These are phyloP conservation scores for Aricia agestis DNA, from an alignment of 1,140 invertebrate genomes.

Conservation along the genomic window DNA sequence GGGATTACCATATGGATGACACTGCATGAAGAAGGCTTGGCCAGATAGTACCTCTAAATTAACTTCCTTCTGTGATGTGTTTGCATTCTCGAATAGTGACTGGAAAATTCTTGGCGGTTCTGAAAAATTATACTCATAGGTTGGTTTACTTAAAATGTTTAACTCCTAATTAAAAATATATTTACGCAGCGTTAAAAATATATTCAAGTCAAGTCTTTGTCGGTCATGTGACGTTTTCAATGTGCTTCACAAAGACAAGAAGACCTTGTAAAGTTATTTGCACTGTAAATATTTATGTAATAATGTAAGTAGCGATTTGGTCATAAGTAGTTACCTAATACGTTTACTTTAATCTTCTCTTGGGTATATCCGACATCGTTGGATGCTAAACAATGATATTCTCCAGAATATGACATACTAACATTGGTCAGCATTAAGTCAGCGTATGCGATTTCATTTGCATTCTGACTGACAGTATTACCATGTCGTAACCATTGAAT, in stretches of 20 bases:
- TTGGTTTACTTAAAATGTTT: neutral
- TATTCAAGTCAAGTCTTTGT: no score
- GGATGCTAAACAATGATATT: slow-evolving; percentile 52
- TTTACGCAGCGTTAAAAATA: no score
- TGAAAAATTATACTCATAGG: slow-evolving; percentile 34
- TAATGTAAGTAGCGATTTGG: no score
- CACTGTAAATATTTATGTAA: no score
- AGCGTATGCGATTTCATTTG: slow-evolving; percentile 38
- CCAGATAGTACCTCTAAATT: slow-evolving; percentile 53
- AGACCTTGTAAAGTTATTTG: no score
- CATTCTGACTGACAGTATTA: slow-evolving; percentile 39
- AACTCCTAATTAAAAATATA: no score
- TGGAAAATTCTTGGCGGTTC: slow-evolving; percentile 61
- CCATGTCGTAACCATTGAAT: slow-evolving; percentile 65
- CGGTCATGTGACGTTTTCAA: no score
- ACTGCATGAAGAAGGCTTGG: slow-evolving; percentile 60
- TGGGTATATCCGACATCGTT: slow-evolving; percentile 61
- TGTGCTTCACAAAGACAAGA: no score
- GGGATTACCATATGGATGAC: slow-evolving; percentile 61
- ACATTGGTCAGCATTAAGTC: slow-evolving; percentile 47
- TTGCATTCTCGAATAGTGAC: slow-evolving; percentile 41
- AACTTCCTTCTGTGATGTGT: slow-evolving; percentile 32
- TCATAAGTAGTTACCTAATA: slow-evolving; percentile 46
- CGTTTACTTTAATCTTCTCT: slow-evolving; percentile 48
- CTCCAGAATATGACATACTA: slow-evolving; percentile 36